Evolutionary conservation across 2,797 vertebrate species (phyloP), one percentile per base, ranked within the genome.

Genomic region (Chanos chanos): DNA sequence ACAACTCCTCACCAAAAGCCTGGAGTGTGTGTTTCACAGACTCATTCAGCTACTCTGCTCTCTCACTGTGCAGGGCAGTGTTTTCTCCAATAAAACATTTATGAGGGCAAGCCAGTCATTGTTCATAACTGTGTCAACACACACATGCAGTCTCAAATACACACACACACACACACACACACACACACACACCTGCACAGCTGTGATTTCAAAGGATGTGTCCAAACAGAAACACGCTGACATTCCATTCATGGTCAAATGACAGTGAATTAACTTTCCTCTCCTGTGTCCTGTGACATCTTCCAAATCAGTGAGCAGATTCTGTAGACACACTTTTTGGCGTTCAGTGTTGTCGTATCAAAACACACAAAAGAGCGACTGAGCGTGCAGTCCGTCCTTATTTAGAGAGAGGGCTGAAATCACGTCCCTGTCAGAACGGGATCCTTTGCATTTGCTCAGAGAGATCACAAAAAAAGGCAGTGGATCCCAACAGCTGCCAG

Each of bases 21-120:
- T n/a, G n/a, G n/a, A n/a, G n/a, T n/a, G n/a, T n/a, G n/a, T n/a
- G n/a, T n/a, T n/a, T n/a, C n/a, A n/a, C n/a, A n/a, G n/a, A n/a
- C n/a, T n/a, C n/a, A n/a, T n/a, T n/a, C n/a, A n/a, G n/a, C n/a
- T n/a, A n/a, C n/a, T n/a, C n/a, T n/a, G n/a, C n/a, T n/a, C n/a
- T n/a, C n/a, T n/a, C n/a, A n/a, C n/a, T n/a, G n/a, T n/a, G 34
- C 15, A 10, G 37, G 41, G 37, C 28, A 49, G 47, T 47, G 67
- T 57, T 56, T 49, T 27, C 51, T 69, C 43, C 33, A 28, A 22
- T 62, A 40, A 71, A 70, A 59, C 30, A 48, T 71, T 62, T 28
- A 68, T 40, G 59, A 55, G 61, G 40, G 63, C 52, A 59, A 63
- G 31, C 62, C 59, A 51, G 31, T 68, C 58, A 55, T 58, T 71